Base-by-base conservation (phyloP, 2,797 vertebrate genomes). In the Aldrovandia affinis region DNA sequence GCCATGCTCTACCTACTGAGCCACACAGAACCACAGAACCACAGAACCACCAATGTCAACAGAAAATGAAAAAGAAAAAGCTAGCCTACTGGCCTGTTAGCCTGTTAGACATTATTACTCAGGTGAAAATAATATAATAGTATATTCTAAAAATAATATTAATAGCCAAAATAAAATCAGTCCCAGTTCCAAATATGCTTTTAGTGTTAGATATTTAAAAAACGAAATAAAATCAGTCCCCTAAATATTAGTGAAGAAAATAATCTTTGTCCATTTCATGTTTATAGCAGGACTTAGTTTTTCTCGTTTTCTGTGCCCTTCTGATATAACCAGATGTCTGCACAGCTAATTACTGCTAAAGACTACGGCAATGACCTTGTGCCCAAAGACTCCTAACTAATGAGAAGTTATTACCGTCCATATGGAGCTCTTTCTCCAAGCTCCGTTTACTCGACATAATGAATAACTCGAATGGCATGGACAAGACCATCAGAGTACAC, bases 301-400 rank as follows among this genome's bases (percentile, higher is more conserved):
- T 80, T 30, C 22, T 57, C 2, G 9, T 25, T 8, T 81, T 39
- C 42, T 73, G n/a, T 77, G 22, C 42, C 42, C 9, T 77, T 3
- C 22, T 47, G 22, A n/a, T 47, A 77, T 22, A 44, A 81, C 36
- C 33, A 59, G 30, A 61, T 25, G 42, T 25, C 54, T 55, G 30
- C 30, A 28, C 54, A 81, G 79, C 54, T 61, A 61, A 57, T 81
- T 42, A 61, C 55, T 14, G 20, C 73, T 77, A 57, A 81, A 59
- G 54, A 81, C 55, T 36, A 55, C 25, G 20, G 55, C 18, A 15
- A 22, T 81, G 79, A 81, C 79, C 79, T 81, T 61, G 79, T 39
- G 52, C 39, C 33, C 30, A 18, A 81, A 61, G 79, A 22, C 30
- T 59, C 39, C 54, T 36, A 25, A 36, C 79, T 81, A 81, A 81